Evolutionary conservation across 2,113 vertebrate species (phyloP).

Genomic region (Indri indri): DNA sequence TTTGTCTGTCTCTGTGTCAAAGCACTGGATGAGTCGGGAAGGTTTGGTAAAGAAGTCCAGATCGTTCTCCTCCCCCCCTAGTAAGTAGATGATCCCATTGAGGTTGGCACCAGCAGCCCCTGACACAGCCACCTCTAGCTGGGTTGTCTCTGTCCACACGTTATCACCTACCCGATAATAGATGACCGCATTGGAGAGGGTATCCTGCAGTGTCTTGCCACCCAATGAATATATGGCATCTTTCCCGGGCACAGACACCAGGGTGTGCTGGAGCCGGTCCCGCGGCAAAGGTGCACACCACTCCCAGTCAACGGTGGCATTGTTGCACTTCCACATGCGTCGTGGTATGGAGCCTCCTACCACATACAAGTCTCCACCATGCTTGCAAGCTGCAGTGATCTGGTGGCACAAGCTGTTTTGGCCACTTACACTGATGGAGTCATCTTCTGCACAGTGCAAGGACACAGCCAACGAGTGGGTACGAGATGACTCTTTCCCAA

Average conservation of each 20-base stretch:
- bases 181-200: conserved; percentile 95
- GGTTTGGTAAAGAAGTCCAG: conserved; percentile 99
- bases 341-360: conserved; percentile 98
- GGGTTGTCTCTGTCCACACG: conserved; percentile 96
- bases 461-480: conserved; percentile 97
- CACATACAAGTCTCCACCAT: conserved; percentile 95
- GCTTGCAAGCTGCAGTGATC: conserved; percentile 98
- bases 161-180: conserved; percentile 97
- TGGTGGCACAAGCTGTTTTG: conserved; percentile 99
- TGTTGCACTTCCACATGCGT: conserved; percentile 99
- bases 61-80: conserved; percentile 98
- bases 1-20: conserved; percentile 93
- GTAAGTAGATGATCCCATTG: conserved; percentile 95
- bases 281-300: conserved; percentile 96
- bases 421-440: conserved; percentile 95
- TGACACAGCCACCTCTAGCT: conserved; percentile 95
- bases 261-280: conserved; percentile 96
- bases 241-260: conserved; percentile 93
- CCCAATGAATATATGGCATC: conserved; percentile 97
- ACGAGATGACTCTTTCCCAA: conserved; percentile 96
- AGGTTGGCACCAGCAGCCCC: conserved; percentile 96
- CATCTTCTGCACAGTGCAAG: conserved; percentile 95
- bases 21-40: conserved; percentile 97
- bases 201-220: conserved; percentile 97
- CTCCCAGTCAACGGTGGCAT: conserved; percentile 98